Evolutionary conservation across 92 coral and sea anemone genomes (phyloP).

Genomic region (Parazoanthus swiftii): DNA sequence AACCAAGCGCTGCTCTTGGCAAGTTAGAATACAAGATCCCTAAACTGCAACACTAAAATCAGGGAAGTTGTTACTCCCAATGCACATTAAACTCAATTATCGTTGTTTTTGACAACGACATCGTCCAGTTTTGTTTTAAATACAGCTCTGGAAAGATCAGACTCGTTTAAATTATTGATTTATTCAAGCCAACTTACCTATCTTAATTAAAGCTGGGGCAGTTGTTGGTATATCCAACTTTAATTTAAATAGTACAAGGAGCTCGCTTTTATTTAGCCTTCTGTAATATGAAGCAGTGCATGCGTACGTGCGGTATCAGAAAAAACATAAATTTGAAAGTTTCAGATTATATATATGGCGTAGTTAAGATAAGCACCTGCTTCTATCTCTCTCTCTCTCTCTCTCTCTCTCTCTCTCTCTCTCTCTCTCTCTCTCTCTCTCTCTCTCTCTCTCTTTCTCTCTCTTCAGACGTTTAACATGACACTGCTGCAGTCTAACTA

Average conservation of each 20-base stretch:
- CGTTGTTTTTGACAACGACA: neutral
- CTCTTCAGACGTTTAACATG: neutral
- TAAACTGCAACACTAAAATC: neutral
- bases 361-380: too few relatives aligned
- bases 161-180: neutral
- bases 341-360: too few relatives aligned
- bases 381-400: too few relatives aligned
- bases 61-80: too few relatives aligned
- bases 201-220: neutral
- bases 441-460: too few relatives aligned
- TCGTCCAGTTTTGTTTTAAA: neutral
- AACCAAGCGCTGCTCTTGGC: neutral
- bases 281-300: neutral
- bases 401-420: too few relatives aligned
- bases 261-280: neutral
- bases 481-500: neutral
- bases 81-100: neutral
- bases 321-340: too few relatives aligned
- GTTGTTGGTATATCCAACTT: neutral
- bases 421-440: too few relatives aligned
- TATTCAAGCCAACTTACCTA: neutral
- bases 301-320: too few relatives aligned
- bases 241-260: neutral
- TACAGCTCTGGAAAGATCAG: neutral
- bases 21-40: neutral